A percentile compares a stretch with the other conserved stretches of the same genome.
Evolutionary conservation across 2,113 vertebrate genomes (phyloP).

Genomic region (Cygnus buccinator): DNA sequence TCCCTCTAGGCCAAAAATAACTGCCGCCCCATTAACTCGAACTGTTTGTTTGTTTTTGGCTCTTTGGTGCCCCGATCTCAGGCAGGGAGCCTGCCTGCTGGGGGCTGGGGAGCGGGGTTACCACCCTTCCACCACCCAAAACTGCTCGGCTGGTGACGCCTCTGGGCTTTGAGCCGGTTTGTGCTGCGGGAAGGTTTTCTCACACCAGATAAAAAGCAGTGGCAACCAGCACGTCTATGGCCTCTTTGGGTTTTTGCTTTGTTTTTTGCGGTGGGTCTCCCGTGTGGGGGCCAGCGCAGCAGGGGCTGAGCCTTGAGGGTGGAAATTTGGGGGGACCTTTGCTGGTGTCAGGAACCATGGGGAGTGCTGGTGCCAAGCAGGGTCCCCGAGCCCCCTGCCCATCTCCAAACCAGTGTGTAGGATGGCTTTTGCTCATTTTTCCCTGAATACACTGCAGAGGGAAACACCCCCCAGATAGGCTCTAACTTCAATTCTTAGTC

Average conservation of each 20-base stretch:
- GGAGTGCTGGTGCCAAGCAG: neutral
- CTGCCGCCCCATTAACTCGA: conserved; percentile 41
- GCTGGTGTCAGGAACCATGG: neutral
- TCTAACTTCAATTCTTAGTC: neutral
- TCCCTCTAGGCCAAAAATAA: conserved; percentile 58
- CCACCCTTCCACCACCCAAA: accelerated
- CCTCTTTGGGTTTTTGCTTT: neutral
- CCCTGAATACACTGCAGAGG: neutral
- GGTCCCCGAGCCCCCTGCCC: neutral
- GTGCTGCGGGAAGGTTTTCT: accelerated
- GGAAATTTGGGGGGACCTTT: neutral
- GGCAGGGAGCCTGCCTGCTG: neutral
- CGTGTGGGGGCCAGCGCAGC: too few species aligned
- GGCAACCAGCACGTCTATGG: accelerated
- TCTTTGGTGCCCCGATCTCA: neutral
- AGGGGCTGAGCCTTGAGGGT: neutral
- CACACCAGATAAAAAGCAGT: neutral
- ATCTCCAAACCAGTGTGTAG: neutral
- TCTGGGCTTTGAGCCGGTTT: neutral
- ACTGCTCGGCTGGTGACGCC: neutral
- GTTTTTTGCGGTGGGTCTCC: neutral
- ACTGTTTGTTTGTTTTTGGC: conserved; percentile 57
- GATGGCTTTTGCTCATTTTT: neutral
- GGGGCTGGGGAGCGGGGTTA: neutral
- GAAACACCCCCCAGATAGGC: neutral